Conservation (phyloP, 2,797 vertebrate species). For the Semotilus atromaculatus region DNA sequence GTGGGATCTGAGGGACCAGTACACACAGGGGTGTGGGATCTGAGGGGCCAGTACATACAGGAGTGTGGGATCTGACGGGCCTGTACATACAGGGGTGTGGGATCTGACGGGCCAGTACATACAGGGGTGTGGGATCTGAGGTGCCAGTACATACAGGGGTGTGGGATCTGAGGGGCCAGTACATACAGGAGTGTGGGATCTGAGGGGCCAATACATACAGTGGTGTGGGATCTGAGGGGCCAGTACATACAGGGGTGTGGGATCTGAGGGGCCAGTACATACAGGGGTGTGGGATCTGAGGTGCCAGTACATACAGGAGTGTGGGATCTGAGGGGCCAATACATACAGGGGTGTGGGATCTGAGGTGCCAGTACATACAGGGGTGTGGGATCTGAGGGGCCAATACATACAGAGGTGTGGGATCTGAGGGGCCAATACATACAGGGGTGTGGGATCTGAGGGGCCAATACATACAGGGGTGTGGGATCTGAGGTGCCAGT, state of each 20-base stretch:
- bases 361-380: slow-evolving; percentile 34
- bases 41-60: slow-evolving; percentile 35
- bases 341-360: slow-evolving; percentile 39
- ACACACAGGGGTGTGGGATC: slow-evolving; percentile 39
- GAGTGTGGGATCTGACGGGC: slow-evolving; percentile 8
- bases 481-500: slow-evolving; percentile 9
- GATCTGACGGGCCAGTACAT: neutral
- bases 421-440: slow-evolving; percentile 1
- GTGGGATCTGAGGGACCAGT: slow-evolving; percentile 6
- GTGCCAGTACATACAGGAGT: slow-evolving; percentile 34
- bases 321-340: slow-evolving; percentile 9
- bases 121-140: slow-evolving; percentile 35
- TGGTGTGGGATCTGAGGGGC: slow-evolving; percentile 9
- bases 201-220: slow-evolving; percentile 34
- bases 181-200: slow-evolving; percentile 40
- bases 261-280: slow-evolving; percentile 1
- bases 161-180: slow-evolving; percentile 10
- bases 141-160: slow-evolving; percentile 34
- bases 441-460: slow-evolving; percentile 35
- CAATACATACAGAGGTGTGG: slow-evolving; percentile 40
- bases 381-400: slow-evolving; percentile 10
- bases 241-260: slow-evolving; percentile 40
- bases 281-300: slow-evolving; percentile 35
- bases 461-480: slow-evolving; percentile 35
- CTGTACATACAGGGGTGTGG: slow-evolving; percentile 40